phyloP scores from a whole-genome alignment of 2,797 vertebrate species.

The Hirundo rustica region DNA sequence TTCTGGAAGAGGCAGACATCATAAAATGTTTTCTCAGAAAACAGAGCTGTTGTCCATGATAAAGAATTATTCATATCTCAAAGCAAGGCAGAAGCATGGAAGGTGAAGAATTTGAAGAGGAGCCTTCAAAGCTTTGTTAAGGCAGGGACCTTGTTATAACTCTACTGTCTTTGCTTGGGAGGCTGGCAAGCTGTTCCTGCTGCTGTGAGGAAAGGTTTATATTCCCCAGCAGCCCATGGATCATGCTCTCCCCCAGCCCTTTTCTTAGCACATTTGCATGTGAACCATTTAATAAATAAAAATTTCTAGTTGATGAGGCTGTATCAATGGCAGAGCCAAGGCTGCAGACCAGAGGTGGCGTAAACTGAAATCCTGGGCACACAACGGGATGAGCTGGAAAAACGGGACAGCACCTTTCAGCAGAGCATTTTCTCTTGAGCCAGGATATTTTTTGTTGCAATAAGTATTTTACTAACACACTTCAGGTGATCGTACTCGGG shows the following conservation, averaged over 20 bases:
- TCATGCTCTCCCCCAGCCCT: not conserved
- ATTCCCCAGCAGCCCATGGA: not conserved
- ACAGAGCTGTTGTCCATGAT: not conserved
- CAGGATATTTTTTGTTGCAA: not conserved
- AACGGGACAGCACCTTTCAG: not conserved
- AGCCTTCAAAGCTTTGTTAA: not conserved
- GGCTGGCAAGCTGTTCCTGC: not conserved
- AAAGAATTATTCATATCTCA: not conserved
- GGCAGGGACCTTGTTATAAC: not conserved
- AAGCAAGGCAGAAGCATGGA: not conserved
- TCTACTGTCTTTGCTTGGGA: not conserved
- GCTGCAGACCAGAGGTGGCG: not conserved
- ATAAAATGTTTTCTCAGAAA: not conserved
- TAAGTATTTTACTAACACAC: not conserved
- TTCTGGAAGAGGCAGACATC: constrained; percentile 3
- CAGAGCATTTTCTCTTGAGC: not conserved
- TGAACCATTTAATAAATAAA: not conserved
- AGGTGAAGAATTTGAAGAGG: not conserved
- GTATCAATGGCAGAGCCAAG: not conserved
- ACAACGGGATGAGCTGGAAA: accelerated
- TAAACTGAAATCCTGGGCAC: not conserved
- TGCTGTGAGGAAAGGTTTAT: not conserved
- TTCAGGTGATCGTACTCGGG: not conserved
- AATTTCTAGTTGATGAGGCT: not conserved
- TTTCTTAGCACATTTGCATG: not conserved